phyloP scores from a whole-genome alignment of 92 coral and sea anemone species.

The Parazoanthus swiftii region DNA sequence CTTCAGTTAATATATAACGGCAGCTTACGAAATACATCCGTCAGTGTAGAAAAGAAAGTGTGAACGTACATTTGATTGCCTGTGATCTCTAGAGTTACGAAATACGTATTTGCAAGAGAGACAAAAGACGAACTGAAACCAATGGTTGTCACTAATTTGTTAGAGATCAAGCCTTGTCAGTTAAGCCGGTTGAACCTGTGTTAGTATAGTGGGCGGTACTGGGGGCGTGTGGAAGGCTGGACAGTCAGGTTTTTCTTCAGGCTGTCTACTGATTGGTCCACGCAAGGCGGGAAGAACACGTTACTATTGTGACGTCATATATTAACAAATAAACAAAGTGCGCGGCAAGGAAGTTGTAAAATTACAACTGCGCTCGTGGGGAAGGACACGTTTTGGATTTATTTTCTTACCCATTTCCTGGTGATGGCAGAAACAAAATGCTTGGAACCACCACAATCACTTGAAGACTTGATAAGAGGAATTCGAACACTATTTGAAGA shows the following conservation, averaged over 20 bases:
- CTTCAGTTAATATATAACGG: too few relatives aligned
- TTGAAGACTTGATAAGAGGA: constrained; percentile 70
- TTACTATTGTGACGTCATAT: constrained; percentile 19
- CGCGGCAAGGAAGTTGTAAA: neutral
- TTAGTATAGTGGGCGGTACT: constrained; percentile 5
- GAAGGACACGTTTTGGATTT: neutral
- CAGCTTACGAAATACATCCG: too few relatives aligned
- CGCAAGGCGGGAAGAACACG: neutral
- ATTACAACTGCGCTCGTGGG: neutral
- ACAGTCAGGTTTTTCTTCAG: neutral
- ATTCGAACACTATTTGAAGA: constrained; percentile 76
- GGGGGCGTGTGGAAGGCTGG: constrained; percentile 27
- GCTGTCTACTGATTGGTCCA: constrained; percentile 2
- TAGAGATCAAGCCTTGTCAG: too few relatives aligned
- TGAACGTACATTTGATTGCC: too few relatives aligned
- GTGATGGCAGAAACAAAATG: constrained; percentile 58
- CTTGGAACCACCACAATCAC: constrained; percentile 59
- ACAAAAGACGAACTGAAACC: too few relatives aligned
- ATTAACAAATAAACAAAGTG: neutral
- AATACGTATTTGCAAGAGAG: too few relatives aligned
- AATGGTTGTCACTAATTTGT: too few relatives aligned
- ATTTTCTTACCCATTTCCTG: neutral
- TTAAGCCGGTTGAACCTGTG: neutral
- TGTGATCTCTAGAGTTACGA: too few relatives aligned
- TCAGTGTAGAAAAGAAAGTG: too few relatives aligned